Evolutionary conservation across 1,140 invertebrate genomes (phyloP), one percentile per base, ranked within the genome.

Genomic region (Diorhabda sublineata): DNA sequence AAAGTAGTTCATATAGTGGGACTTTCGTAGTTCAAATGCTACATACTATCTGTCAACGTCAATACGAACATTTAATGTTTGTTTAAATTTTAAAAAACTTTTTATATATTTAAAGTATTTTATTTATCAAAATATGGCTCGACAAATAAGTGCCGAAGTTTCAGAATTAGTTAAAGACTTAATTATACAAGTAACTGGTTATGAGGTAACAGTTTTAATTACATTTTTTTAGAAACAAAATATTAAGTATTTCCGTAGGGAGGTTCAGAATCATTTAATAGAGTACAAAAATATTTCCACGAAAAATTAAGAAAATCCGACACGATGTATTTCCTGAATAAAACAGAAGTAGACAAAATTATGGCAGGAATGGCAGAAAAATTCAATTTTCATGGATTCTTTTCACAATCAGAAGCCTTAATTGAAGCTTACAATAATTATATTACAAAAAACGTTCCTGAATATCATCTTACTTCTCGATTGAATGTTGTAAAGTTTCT

Each of bases 331-430:
- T 76, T 76, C 58, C 58, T 70, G 2, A 78, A 74, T 60, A 76
- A 76, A 66, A 69, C 74, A 64, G 77, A 80, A 47, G 74, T 81
- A 11, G 75, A 79, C 62, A n/a, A 61, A 42, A 73, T 67, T 47
- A 71, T 80, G n/a, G 58, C 69, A 42, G 73, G 75, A 47, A 75
- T 81, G 72, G 63, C 71, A 45, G 75, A 78, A 42, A 80, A 80
- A 62, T 79, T 76, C 63, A 67, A 67, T 42, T 79, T 80, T 61
- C 78, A 81, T 69, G 78, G 78, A 1, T 79, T 80, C 58, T 61
- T 67, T 11, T 11, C 52, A 3, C 75, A 80, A 68, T 72, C 78
- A 4, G 66, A 72, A 44, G 71, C 76, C 8, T 69, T 81, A 42
- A 66, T 69, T 43, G 52, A 47, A 26, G 42, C 69, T n/a, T 78